Evolutionary conservation across 2,113 vertebrate species (phyloP).

Genomic region (Microcebus jonahi): DNA sequence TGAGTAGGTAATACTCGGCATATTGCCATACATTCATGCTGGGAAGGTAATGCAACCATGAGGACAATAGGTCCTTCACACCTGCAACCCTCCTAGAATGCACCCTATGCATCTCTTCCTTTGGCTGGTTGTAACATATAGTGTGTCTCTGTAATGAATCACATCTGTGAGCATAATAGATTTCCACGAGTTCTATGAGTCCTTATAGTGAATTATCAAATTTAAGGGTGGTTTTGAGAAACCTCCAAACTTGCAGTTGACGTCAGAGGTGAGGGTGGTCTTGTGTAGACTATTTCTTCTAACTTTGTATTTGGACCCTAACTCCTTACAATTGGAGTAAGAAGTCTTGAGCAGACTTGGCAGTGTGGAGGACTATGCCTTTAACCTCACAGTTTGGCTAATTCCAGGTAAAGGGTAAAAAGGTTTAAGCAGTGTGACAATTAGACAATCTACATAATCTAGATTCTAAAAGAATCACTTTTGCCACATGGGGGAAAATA

Average conservation of each 20-base stretch:
- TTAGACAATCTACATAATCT: conserved; percentile 7
- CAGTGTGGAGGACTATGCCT: neutral
- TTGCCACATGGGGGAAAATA: neutral
- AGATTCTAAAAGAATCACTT: neutral
- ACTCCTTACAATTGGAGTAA: neutral
- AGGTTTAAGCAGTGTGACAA: conserved; percentile 9
- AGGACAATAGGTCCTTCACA: neutral
- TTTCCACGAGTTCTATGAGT: neutral
- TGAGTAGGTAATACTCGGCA: neutral
- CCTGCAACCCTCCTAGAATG: neutral
- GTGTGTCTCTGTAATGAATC: neutral
- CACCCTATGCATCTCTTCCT: neutral
- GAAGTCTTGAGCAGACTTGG: neutral
- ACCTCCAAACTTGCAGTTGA: neutral
- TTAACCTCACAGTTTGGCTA: neutral
- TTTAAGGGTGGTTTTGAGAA: neutral
- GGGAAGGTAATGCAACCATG: neutral
- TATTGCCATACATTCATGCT: neutral
- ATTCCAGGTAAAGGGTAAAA: conserved; percentile 14
- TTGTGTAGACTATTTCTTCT: conserved; percentile 11
- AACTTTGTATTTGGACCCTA: neutral
- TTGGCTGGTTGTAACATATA: conserved; percentile 2
- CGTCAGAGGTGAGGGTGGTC: neutral
- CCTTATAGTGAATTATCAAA: conserved; percentile 4
- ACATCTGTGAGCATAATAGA: neutral